Evolutionary conservation across 2,797 vertebrate genomes (phyloP), one percentile per base, ranked within the genome.

Genomic region (Melopsittacus undulatus): DNA sequence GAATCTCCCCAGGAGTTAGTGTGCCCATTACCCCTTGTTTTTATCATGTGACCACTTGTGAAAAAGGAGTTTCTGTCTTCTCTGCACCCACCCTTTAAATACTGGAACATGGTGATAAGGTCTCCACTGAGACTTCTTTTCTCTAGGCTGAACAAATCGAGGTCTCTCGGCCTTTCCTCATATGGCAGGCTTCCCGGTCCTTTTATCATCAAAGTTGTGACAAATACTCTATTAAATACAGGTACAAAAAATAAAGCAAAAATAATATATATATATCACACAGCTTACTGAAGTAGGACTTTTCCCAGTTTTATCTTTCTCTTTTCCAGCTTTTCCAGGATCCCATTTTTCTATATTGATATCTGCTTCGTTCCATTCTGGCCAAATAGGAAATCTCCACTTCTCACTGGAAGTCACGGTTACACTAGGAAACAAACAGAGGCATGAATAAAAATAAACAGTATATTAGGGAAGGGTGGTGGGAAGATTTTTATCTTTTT

Each of bases 331-430:
- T 98, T 98, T 99, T 66, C 93, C 97, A 22, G 84, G 42, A n/a
- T 99, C 98, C 99, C 99, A 99, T 96, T 98, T 99, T 97, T 99
- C 99, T 38, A 97, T 96, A 95, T 97, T 98, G 93, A 99, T 93
- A 56, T 99, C 99, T 10, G 97, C 95, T 86, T 99, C 99, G n/a
- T 94, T 99, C 99, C 99, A 99, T 95, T 99, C 99, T 5, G 99
- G 98, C 99, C 99, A 99, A 83, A 99, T 95, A 13, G 98, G 95
- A 88, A 98, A 98, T 70, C 73, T 98, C 87, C 84, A 94, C 63
- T 94, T 98, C 89, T 98, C 97, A 0, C 29, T 66, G 64, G n/a
- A 84, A 84, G 26, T 85, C 15, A n/a, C 51, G 94, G 8, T 46
- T 40, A 89, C 46, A 78, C 98, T 99, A 73, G 38, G 75, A 92